Evolutionary conservation across 1,140 invertebrate species (phyloP).

Genomic region (Lepidostoma basale): DNA sequence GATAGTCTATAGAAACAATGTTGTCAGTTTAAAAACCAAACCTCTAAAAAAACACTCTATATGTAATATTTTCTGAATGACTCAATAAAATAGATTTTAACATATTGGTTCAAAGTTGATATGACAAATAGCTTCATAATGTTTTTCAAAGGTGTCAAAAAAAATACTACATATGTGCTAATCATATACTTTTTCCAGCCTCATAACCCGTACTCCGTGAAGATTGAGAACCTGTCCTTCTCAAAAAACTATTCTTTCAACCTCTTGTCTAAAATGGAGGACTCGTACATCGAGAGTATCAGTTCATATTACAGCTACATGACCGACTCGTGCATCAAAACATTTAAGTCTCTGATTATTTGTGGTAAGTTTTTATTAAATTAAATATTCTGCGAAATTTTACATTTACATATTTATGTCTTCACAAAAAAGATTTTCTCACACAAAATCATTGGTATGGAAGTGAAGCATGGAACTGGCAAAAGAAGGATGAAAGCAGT

Average conservation of each 20-base stretch:
- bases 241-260: conserved; percentile 47
- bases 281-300: conserved; percentile 38
- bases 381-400: not conserved
- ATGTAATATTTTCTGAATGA: not conserved
- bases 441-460: not conserved
- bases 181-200: conserved; percentile 28
- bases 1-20: too few relatives aligned
- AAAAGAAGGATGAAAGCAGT: too few relatives aligned
- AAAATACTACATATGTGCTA: not conserved
- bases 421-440: not conserved
- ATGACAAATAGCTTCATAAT: not conserved
- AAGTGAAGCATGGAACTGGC: too few relatives aligned
- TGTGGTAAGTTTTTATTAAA: conserved; percentile 50
- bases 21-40: too few relatives aligned
- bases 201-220: conserved; percentile 4
- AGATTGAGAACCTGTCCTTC: conserved; percentile 45
- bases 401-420: not conserved
- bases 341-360: conserved; percentile 48
- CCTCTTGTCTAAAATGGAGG: conserved; percentile 44
- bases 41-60: not conserved
- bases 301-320: conserved; percentile 42
- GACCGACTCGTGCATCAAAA: conserved; percentile 52
- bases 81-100: not conserved
- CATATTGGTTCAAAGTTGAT: not conserved
- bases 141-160: not conserved